Evolutionary conservation across 2,797 vertebrate species (phyloP).

Genomic region (Etheostoma perlongum): DNA sequence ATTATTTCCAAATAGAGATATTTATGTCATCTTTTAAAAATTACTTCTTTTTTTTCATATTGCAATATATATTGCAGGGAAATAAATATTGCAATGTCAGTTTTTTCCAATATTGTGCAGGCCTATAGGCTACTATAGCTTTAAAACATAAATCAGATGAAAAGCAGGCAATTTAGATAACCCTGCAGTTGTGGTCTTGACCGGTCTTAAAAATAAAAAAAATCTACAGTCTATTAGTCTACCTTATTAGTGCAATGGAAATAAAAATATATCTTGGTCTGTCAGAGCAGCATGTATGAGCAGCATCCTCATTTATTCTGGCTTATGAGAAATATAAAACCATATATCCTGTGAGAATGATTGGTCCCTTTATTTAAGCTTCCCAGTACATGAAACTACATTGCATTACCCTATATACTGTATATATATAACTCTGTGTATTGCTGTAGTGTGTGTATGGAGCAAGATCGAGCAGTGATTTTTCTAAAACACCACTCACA

Average conservation of each 20-base stretch:
- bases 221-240: constrained; percentile 4
- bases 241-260: background rate
- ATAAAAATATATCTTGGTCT: constrained; percentile 10
- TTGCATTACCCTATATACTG: constrained; percentile 16
- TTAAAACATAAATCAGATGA: too few relatives aligned
- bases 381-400: background rate
- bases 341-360: background rate
- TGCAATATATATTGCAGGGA: too few relatives aligned
- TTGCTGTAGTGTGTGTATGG: constrained; percentile 18
- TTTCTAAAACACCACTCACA: constrained; percentile 40
- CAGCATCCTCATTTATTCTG: background rate
- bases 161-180: too few relatives aligned
- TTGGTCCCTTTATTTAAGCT: constrained; percentile 15
- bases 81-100: too few relatives aligned
- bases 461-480: constrained; percentile 29
- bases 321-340: background rate
- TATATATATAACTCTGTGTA: constrained; percentile 3
- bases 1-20: too few relatives aligned
- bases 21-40: too few relatives aligned
- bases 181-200: too few relatives aligned
- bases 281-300: background rate
- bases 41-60: too few relatives aligned
- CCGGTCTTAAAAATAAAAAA: background rate
- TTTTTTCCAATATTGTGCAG: too few relatives aligned
- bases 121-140: too few relatives aligned